Percentiles rank a stretch among this genome's conserved stretches.
Conservation (phyloP, 2,113 vertebrate genomes). For the Bungarus multicinctus region DNA sequence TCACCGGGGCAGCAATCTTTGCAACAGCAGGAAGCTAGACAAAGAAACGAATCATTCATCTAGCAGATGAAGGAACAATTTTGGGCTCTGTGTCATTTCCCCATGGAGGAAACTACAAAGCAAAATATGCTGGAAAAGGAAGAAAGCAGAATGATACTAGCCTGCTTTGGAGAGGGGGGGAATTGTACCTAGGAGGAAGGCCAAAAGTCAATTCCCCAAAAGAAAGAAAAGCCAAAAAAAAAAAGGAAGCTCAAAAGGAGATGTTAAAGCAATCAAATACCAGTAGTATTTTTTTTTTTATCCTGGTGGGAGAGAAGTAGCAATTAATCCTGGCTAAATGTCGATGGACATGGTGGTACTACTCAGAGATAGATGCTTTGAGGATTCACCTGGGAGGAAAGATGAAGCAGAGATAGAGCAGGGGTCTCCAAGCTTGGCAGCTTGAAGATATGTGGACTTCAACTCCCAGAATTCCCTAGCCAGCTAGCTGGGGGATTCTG, state of each 20-base stretch:
- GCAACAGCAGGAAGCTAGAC: neutral
- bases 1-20: too few species aligned
- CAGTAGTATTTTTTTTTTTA: neutral
- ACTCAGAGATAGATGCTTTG: neutral
- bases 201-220: slow-evolving; percentile 41
- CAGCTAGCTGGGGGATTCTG: too few species aligned
- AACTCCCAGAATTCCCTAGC: neutral
- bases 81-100: too few species aligned
- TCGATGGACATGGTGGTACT: neutral
- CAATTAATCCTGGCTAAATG: neutral
- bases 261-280: too few species aligned
- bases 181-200: neutral
- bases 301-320: neutral
- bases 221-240: slow-evolving; percentile 34
- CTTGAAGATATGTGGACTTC: neutral
- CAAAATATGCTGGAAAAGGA: neutral
- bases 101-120: neutral
- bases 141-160: neutral
- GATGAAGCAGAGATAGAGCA: neutral
- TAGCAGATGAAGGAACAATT: neutral
- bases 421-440: neutral
- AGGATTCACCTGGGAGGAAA: neutral
- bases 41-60: too few species aligned
- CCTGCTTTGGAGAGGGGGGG: neutral
- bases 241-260: neutral